These are phyloP conservation scores for Clepsis dumicolana DNA, from an alignment of 2,888 invertebrate species.

Conservation along the genomic window DNA sequence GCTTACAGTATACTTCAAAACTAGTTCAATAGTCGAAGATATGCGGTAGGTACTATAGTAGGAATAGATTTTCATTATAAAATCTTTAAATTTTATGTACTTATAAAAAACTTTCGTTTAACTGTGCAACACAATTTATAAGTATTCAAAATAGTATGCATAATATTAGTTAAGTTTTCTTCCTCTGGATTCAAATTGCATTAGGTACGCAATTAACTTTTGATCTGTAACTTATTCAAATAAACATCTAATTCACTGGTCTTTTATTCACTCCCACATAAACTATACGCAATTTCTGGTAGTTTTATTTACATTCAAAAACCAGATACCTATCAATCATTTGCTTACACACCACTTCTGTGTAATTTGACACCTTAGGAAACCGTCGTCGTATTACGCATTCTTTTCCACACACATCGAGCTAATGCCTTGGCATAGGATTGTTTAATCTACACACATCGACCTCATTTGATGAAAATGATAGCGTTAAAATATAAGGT, in stretches of 20 bases:
- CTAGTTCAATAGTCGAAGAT: no score
- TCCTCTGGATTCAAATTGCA: background rate
- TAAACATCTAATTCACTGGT: background rate
- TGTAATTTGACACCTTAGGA: constrained; percentile 10
- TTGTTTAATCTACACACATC: constrained; percentile 1
- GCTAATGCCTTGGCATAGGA: background rate
- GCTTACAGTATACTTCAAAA: no score
- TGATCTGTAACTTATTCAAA: background rate
- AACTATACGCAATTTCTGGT: background rate
- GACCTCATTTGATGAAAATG: background rate
- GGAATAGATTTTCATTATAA: no score
- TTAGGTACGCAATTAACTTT: background rate
- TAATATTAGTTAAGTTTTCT: background rate
- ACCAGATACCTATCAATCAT: background rate
- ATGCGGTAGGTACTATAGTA: no score
- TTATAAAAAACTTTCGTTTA: no score
- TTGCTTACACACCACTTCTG: background rate
- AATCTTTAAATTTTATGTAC: no score
- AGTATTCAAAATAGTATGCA: background rate
- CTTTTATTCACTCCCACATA: background rate
- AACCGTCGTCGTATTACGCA: background rate
- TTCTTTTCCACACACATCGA: background rate
- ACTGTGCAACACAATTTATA: background rate
- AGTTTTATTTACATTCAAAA: background rate
- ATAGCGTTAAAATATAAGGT: background rate